A percentile compares a stretch with the other conserved stretches of the same genome.
These are phyloP conservation scores for Adineta ricciae DNA, from an alignment of 2,888 invertebrate species.

Conservation along the genomic window DNA sequence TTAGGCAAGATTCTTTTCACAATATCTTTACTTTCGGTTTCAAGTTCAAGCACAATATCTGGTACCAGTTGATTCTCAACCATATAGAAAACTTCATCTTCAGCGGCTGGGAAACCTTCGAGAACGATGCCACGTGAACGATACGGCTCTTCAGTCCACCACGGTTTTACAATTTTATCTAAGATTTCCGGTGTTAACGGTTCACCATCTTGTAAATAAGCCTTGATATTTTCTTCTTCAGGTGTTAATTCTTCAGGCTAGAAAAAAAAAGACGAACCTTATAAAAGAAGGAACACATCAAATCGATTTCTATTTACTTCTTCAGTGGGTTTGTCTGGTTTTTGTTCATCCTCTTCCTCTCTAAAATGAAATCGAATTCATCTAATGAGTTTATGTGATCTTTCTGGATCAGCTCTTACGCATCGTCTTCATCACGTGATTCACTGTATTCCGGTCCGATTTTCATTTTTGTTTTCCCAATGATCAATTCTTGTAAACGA, in stretches of 20 bases:
- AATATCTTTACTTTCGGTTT: conserved; percentile 43
- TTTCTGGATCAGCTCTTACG: neutral
- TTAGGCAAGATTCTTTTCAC: conserved; percentile 45
- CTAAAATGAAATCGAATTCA: neutral
- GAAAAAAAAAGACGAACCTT: neutral
- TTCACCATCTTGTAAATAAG: conserved; percentile 46
- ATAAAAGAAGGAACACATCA: neutral
- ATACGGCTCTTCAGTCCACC: conserved; percentile 48
- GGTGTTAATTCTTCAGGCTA: conserved; percentile 42
- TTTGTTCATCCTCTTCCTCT: neutral
- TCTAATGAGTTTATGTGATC: neutral
- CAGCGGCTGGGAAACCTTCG: conserved; percentile 48
- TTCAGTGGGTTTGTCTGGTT: conserved; percentile 12
- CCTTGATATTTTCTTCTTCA: conserved; percentile 48
- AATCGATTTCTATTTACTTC: conserved; percentile 21
- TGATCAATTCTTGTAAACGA: conserved; percentile 47
- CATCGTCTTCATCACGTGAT: conserved; percentile 32
- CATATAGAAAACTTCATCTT: conserved; percentile 45
- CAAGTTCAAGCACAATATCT: conserved; percentile 45
- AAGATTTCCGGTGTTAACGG: conserved; percentile 45
- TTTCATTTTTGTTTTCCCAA: conserved; percentile 47
- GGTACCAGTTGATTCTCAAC: conserved; percentile 45
- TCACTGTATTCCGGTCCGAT: conserved; percentile 46
- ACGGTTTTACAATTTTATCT: conserved; percentile 43
- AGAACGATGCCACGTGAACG: conserved; percentile 48